Base-by-base conservation (phyloP, 2,797 vertebrate genomes). In the Oreonectes daqikongensis region DNA sequence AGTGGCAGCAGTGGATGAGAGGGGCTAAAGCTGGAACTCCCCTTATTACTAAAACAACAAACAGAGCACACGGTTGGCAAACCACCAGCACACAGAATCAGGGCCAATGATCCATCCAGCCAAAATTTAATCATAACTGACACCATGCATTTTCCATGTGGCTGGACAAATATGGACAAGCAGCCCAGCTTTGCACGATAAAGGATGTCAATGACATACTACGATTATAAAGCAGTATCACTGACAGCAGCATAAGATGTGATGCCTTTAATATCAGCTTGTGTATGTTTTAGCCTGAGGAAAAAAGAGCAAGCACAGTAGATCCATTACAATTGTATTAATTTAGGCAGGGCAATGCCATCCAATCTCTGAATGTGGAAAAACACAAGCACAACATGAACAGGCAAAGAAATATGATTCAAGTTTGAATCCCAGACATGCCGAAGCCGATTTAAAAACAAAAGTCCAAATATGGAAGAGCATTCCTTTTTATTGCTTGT, bases 1-100 rank as follows among this genome's bases (percentile, higher is more conserved):
- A 99, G 88, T 1, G 98, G 98, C 76, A 99, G 88, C 15, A 99
- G 90, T 1, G 98, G 96, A 77, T 99, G 95, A 14, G 96, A 93
- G 1, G 96, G 94, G 80, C 96, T 96, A 78, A 97, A 95, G 69
- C 93, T 88, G 7, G 95, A 93, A 78, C 92, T 91, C 77, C 95
- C 95, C 91, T 95, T 98, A 82, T 91, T 94, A 81, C 94, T 94
- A 79, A 50, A 80, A 89, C 82, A 78, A 20, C 59, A 78, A 75
- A 12, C 79, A 84, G 82, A 84, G 46, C 50, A 9, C 32, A 71
- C 2, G 20, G 42, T 64, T 75, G 53, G 52, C 35, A 79, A 22
- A 52, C 44, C 22, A 46, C 28, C 46, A 77, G 60, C 20, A 17
- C 55, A 48, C 64, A 53, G 78, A 75, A 72, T 10, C 52, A 48